phyloP scores from a whole-genome alignment of 1,140 invertebrate species.

The Drosophila nigromelanica region DNA sequence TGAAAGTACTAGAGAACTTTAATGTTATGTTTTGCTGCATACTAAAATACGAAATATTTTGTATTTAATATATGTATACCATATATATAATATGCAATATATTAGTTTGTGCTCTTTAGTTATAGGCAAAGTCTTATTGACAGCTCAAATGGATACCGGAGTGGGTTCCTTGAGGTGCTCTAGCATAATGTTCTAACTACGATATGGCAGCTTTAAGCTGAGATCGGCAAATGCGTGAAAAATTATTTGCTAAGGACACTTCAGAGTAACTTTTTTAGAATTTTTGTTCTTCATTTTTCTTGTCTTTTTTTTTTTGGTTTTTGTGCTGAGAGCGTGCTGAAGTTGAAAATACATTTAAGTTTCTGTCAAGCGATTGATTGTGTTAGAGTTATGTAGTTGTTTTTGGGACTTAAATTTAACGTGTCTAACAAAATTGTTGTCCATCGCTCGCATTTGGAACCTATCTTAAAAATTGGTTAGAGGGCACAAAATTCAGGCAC shows the following conservation, averaged over 20 bases:
- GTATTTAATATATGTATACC: constrained; percentile 11
- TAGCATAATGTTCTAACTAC: constrained; percentile 10
- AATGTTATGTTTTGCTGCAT: not conserved
- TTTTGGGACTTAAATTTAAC: constrained; percentile 10
- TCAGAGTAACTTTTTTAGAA: constrained; percentile 61
- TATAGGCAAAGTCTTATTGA: constrained; percentile 23
- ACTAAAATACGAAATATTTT: constrained; percentile 2
- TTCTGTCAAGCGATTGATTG: constrained; percentile 30
- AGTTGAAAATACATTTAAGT: constrained; percentile 3
- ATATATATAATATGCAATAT: constrained; percentile 10
- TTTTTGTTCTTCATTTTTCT: not conserved
- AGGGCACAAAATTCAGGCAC: constrained; percentile 53
- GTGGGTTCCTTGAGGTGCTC: constrained; percentile 21
- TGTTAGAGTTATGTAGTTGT: not conserved
- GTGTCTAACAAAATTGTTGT: constrained; percentile 21
- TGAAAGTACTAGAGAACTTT: constrained; percentile 12
- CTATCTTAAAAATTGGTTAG: constrained; percentile 14
- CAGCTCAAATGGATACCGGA: constrained; percentile 5
- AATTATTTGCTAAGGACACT: constrained; percentile 67
- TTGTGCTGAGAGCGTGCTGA: constrained; percentile 41
- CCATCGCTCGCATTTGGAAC: constrained; percentile 42
- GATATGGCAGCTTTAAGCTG: constrained; percentile 46
- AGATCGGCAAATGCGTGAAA: constrained; percentile 33
- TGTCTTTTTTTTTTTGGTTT: not conserved
- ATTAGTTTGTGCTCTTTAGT: constrained; percentile 33